A percentile compares a stretch with the other conserved stretches of the same genome.
These are phyloP conservation scores for Himalopsyche anomala DNA, from an alignment of 2,888 invertebrate species.

Conservation along the genomic window DNA sequence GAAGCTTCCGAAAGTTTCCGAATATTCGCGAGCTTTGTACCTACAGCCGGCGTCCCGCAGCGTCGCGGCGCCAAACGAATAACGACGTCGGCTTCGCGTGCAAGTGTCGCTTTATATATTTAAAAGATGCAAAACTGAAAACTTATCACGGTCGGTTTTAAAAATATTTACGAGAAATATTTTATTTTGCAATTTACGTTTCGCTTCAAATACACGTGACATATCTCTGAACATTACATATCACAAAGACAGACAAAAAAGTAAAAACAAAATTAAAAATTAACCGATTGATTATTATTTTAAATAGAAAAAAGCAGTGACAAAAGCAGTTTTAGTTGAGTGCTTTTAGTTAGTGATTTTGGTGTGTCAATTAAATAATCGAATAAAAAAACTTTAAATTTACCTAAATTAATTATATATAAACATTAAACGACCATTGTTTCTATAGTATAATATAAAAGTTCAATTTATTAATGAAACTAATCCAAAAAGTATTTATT, in stretches of 20 bases:
- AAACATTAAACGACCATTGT: not conserved
- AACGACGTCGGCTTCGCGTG: conserved; percentile 53
- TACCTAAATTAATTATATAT: not conserved
- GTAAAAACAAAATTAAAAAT: not conserved
- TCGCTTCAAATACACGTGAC: not conserved
- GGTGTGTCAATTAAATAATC: not conserved
- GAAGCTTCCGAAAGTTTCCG: conserved; percentile 35
- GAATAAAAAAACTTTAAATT: not conserved
- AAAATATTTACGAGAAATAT: not conserved
- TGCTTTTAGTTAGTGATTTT: not conserved
- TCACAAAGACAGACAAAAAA: not conserved
- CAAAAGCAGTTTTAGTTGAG: not conserved
- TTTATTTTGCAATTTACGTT: not conserved
- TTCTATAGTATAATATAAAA: not conserved
- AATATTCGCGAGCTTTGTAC: conserved; percentile 4
- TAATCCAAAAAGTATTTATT: not conserved
- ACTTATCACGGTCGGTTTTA: not conserved
- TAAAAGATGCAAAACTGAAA: not conserved
- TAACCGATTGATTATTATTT: not conserved
- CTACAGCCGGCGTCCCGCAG: conserved; percentile 21
- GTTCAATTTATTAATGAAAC: not conserved
- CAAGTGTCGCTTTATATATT: conserved; percentile 44
- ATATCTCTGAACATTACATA: not conserved
- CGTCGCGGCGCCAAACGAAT: conserved; percentile 57
- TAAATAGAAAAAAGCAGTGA: not conserved